Evolutionary conservation across 2,797 vertebrate species (phyloP).

Genomic region (Simalia tracyae): DNA sequence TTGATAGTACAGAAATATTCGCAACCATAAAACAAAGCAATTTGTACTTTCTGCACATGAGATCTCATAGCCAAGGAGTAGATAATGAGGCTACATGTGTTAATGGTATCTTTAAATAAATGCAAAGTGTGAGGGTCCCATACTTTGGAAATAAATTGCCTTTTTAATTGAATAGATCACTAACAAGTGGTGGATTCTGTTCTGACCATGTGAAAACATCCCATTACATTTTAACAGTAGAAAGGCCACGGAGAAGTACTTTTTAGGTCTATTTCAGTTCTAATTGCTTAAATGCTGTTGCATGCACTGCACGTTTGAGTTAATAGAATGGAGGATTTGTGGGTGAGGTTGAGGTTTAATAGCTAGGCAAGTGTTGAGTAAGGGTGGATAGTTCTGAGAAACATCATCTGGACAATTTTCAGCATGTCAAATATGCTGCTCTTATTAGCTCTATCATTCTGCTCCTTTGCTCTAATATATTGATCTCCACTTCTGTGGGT

Average conservation of each 20-base stretch:
- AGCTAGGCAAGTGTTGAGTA: background rate
- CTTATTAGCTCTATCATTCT: constrained; percentile 21
- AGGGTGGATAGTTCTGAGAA: background rate
- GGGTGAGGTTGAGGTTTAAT: background rate
- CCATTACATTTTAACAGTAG: background rate
- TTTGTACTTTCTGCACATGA: background rate
- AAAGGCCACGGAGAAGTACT: background rate
- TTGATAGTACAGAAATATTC: background rate
- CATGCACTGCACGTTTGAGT: background rate
- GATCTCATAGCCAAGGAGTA: background rate
- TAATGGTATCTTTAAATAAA: constrained; percentile 15
- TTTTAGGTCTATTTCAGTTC: background rate
- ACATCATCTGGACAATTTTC: constrained; percentile 3
- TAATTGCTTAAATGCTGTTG: background rate
- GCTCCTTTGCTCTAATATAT: background rate
- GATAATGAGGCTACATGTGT: background rate
- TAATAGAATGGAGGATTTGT: background rate
- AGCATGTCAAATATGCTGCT: background rate
- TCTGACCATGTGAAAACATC: background rate
- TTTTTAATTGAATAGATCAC: constrained; percentile 29
- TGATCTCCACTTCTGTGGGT: background rate
- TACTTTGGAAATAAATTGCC: background rate
- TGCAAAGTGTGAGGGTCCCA: background rate
- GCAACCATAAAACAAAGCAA: background rate
- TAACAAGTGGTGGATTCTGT: background rate